Base-by-base conservation (phyloP, 2,113 vertebrate species). In the Scomber scombrus region DNA sequence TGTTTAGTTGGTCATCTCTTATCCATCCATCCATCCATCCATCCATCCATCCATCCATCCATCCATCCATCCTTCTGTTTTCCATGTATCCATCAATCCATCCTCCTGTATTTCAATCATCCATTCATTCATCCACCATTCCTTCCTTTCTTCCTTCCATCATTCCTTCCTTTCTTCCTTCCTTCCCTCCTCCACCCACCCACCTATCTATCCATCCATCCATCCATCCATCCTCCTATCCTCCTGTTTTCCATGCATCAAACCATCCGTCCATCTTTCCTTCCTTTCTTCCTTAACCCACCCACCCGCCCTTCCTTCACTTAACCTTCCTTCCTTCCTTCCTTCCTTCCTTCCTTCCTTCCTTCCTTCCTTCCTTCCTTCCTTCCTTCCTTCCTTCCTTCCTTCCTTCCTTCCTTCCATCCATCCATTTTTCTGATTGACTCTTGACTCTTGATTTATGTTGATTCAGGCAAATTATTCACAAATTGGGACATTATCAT, bases 401-500 rank as follows among this genome's bases (percentile, higher is more conserved):
- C 15, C 8, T 52, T 61, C 16, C 21, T 52, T 51, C 29, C 21
- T 29, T 52, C 15, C 34, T 10, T 50, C n/a, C 19, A 15, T 57
- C 19, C 45, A 51, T 49, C 7, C 51, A 64, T 51, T 4, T 45
- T 34, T 34, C 21, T 31, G 45, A 56, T 18, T 45, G 14, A 43
- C 16, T 58, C 29, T 31, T 80, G 11, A 66, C 3, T 62, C 1
- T 77, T n/a, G n/a, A n/a, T n/a, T n/a, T n/a, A n/a, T n/a, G n/a
- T n/a, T n/a, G n/a, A n/a, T n/a, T n/a, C n/a, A n/a, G n/a, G n/a
- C n/a, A 10, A 46, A 52, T 64, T 72, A 15, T 63, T 67, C 5
- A 31, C 51, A 64, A 52, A 63, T 63, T 34, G 5, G 4, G 5
- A 58, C 11, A 1, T 23, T 66, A 10, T 43, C 23, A 56, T 18